Evolutionary conservation across 2,113 vertebrate genomes (phyloP).

Genomic region (Sturnus vulgaris): DNA sequence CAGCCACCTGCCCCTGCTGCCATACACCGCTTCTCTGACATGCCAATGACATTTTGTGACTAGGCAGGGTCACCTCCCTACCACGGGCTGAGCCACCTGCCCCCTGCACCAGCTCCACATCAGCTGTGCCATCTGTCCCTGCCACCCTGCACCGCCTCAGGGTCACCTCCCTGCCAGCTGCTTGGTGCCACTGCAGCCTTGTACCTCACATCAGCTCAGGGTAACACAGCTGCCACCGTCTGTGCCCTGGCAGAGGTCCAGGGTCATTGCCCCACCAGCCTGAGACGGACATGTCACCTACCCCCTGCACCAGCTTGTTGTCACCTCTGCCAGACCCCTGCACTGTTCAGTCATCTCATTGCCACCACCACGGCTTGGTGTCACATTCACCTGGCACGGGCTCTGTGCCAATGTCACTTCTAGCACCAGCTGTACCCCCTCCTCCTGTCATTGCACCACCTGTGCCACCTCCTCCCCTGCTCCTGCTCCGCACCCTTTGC

Average conservation of each 20-base stretch:
- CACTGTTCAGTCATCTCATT: neutral
- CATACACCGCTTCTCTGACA: neutral
- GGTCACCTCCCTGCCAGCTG: neutral
- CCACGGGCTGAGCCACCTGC: neutral
- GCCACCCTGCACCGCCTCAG: neutral
- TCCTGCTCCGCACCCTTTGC: neutral
- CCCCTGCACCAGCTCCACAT: neutral
- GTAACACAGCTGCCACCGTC: neutral
- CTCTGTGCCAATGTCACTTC: neutral
- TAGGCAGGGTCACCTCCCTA: neutral
- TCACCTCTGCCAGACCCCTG: neutral
- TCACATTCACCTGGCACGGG: neutral
- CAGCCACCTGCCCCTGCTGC: neutral
- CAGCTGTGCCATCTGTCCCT: neutral
- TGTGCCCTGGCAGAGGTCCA: neutral
- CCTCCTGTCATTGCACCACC: neutral
- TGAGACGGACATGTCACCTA: neutral
- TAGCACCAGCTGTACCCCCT: neutral
- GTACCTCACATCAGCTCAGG: neutral
- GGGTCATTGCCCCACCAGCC: neutral
- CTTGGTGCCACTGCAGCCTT: neutral
- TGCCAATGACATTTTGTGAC: accelerated
- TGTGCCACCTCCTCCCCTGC: neutral
- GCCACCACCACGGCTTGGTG: neutral
- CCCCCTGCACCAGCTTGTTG: neutral